phyloP scores from a whole-genome alignment of 2,113 vertebrate genomes.

The Hemicordylus capensis region DNA sequence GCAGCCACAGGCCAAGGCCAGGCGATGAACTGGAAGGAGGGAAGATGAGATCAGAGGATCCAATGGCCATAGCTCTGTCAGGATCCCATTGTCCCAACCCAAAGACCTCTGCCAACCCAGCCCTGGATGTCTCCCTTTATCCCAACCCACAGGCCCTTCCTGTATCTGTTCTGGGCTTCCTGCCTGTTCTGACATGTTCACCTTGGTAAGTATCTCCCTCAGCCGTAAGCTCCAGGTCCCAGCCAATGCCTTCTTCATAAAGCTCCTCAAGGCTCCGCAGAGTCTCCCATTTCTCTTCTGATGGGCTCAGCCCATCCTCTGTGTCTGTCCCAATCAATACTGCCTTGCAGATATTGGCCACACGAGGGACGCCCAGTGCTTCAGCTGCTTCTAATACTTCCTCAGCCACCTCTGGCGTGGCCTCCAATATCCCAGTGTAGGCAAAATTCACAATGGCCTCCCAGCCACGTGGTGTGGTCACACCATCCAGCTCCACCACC shows the following conservation, averaged over 20 bases:
- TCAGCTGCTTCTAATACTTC: conserved; percentile 74
- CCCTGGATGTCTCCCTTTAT: neutral
- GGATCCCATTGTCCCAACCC: neutral
- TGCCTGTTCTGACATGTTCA: conserved; percentile 8
- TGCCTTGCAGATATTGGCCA: conserved; percentile 70
- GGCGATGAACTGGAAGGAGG: conserved; percentile 81
- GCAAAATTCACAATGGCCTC: conserved; percentile 84
- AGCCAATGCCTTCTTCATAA: conserved; percentile 75
- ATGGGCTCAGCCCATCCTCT: conserved; percentile 24
- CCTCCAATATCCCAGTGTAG: conserved; percentile 76
- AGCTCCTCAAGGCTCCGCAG: conserved; percentile 76
- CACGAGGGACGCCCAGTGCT: conserved; percentile 72
- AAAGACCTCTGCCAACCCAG: neutral
- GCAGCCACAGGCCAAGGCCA: conserved; percentile 86
- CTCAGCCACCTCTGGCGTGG: conserved; percentile 27
- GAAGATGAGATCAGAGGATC: conserved; percentile 24
- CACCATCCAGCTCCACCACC: conserved; percentile 43
- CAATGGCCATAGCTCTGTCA: neutral
- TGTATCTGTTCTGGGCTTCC: neutral
- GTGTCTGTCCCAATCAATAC: neutral
- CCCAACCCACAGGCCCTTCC: neutral
- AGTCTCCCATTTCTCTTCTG: conserved; percentile 75
- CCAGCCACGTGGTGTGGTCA: conserved; percentile 67
- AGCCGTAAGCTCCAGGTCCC: conserved; percentile 83
- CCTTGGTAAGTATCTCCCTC: conserved; percentile 66